Conservation (phyloP, 2,113 vertebrate genomes). For the Argyrosomus japonicus region DNA sequence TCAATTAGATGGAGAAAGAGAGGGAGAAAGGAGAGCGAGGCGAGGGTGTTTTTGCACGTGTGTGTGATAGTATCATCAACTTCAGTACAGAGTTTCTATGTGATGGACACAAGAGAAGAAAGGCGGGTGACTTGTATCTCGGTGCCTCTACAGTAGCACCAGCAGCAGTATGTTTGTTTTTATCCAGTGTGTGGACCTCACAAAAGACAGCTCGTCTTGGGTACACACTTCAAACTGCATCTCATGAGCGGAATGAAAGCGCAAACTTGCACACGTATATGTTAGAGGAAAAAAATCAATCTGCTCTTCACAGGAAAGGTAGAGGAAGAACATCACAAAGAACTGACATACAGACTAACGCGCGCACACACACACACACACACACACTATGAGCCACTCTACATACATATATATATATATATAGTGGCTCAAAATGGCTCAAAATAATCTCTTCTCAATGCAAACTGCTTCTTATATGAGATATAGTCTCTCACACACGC, state of each 20-base stretch:
- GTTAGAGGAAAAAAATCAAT: not conserved
- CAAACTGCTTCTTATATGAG: not conserved
- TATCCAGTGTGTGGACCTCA: not conserved
- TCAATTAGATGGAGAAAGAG: slow-evolving; percentile 57
- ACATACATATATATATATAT: not conserved
- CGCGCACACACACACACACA: not conserved
- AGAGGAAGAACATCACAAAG: not conserved
- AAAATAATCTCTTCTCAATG: slow-evolving; percentile 5
- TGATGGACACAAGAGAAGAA: slow-evolving; percentile 35
- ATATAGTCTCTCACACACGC: not conserved
- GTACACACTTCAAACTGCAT: slow-evolving; percentile 19
- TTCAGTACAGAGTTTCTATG: slow-evolving; percentile 65
- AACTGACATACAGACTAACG: not conserved
- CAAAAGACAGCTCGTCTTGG: slow-evolving; percentile 15
- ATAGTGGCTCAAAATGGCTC: too few relatives aligned
- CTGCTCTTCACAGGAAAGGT: not conserved
- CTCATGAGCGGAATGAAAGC: slow-evolving; percentile 31
- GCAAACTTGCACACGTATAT: not conserved
- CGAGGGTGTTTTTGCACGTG: slow-evolving; percentile 8
- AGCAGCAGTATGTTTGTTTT: slow-evolving; percentile 27
- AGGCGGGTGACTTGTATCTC: slow-evolving; percentile 55
- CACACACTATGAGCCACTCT: not conserved
- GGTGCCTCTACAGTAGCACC: slow-evolving; percentile 48
- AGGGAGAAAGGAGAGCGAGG: not conserved
- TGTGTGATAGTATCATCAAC: slow-evolving; percentile 58